A percentile compares a stretch with the other conserved stretches of the same genome.
Evolutionary conservation across 2,797 vertebrate species (phyloP).

Genomic region (Leuciscus waleckii): DNA sequence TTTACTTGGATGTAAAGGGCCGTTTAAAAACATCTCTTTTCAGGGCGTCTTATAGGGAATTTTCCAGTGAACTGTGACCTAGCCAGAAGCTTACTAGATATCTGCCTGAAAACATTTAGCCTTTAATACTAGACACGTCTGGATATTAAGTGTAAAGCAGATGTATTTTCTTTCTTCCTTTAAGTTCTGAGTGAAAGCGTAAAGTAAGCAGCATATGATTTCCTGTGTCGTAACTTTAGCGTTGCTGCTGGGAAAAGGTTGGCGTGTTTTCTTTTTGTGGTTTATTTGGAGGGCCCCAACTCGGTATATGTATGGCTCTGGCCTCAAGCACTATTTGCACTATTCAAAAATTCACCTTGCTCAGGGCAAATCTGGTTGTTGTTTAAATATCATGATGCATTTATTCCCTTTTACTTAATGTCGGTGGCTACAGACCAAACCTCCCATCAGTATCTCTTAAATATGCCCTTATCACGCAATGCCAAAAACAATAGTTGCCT

Average conservation of each 20-base stretch:
- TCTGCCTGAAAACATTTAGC: constrained; percentile 1
- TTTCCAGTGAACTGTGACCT: neutral
- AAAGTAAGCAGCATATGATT: constrained; percentile 6
- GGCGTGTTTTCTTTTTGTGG: constrained; percentile 11
- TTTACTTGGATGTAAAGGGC: constrained; percentile 3
- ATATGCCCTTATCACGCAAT: constrained; percentile 40
- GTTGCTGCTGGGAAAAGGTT: constrained; percentile 2
- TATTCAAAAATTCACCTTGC: constrained; percentile 83
- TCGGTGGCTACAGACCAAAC: constrained; percentile 68
- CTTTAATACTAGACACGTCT: neutral
- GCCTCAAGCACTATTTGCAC: constrained; percentile 80
- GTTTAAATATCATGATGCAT: constrained; percentile 70
- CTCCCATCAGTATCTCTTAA: constrained; percentile 27
- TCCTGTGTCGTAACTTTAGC: constrained; percentile 9
- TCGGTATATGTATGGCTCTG: constrained; percentile 28
- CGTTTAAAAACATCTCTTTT: neutral
- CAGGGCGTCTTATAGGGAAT: neutral
- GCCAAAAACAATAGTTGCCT: constrained; percentile 27
- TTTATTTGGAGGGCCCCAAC: constrained; percentile 10
- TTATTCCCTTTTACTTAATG: constrained; percentile 63
- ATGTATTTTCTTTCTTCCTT: neutral
- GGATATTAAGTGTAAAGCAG: constrained; percentile 2
- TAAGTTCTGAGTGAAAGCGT: neutral
- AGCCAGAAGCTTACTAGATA: neutral
- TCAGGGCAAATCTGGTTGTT: constrained; percentile 85